Percentiles rank a stretch among this genome's conserved stretches.
Evolutionary conservation across 2,113 vertebrate genomes (phyloP).

Genomic region (Pangasianodon hypophthalmus): DNA sequence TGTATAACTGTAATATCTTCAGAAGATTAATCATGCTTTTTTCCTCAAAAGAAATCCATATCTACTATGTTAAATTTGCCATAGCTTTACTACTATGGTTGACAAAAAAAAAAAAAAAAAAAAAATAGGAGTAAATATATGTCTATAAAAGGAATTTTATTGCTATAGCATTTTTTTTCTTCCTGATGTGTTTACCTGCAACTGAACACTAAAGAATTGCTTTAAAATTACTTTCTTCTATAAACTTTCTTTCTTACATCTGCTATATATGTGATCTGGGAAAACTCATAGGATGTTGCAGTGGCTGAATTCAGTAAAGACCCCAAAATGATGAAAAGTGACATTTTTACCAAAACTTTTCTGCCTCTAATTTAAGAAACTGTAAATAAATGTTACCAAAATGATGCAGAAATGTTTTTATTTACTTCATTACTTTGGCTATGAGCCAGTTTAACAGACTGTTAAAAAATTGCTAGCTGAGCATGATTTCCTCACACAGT

Average conservation of each 20-base stretch:
- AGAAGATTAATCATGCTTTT: background rate
- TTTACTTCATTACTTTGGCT: background rate
- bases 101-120: background rate
- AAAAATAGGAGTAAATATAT: background rate
- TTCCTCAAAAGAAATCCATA: background rate
- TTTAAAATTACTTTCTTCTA: background rate
- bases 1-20: slow-evolving; percentile 15
- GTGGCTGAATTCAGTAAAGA: background rate
- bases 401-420: background rate
- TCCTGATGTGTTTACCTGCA: background rate
- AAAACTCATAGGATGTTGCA: background rate
- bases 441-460: background rate
- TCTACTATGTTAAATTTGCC: background rate
- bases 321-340: background rate
- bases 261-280: background rate
- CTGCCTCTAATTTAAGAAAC: background rate
- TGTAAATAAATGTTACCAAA: background rate
- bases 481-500: background rate
- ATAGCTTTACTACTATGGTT: background rate
- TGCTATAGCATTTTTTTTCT: background rate
- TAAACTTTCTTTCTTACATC: background rate
- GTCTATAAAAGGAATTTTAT: too few species aligned
- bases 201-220: background rate
- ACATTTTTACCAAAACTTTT: background rate
- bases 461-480: background rate